These are phyloP conservation scores for Montifringilla adamsi DNA, from an alignment of 2,113 vertebrate genomes.

Conservation along the genomic window DNA sequence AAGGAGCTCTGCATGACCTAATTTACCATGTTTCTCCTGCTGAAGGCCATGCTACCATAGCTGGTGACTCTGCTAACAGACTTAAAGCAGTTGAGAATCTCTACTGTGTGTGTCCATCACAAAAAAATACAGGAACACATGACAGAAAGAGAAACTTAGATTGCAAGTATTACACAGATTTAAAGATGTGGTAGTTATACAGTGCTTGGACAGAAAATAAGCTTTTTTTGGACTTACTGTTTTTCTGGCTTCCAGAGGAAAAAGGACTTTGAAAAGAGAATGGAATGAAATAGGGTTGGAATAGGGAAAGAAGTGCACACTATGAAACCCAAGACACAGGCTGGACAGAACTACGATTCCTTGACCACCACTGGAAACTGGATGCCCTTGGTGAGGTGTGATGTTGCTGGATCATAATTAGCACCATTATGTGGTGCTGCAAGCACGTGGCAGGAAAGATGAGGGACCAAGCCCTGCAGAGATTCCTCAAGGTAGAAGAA, in stretches of 20 bases:
- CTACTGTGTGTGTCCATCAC: background rate
- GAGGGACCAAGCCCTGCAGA: background rate
- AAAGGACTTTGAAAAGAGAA: background rate
- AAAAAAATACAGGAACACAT: background rate
- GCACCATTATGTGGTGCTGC: accelerated
- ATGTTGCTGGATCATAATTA: background rate
- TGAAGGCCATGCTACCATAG: background rate
- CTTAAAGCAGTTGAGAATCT: background rate
- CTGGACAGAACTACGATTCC: background rate
- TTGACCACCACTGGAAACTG: background rate
- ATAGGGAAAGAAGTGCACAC: background rate
- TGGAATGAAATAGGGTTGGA: background rate
- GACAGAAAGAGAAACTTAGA: background rate
- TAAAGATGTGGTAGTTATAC: background rate
- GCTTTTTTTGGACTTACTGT: background rate
- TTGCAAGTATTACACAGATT: background rate
- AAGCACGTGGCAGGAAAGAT: background rate
- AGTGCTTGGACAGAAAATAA: background rate
- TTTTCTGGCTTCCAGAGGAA: background rate
- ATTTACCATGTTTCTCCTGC: background rate
- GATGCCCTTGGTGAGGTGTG: background rate
- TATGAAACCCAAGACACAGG: background rate
- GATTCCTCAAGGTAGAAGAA: background rate
- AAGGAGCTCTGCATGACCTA: background rate
- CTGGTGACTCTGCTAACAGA: background rate